Evolutionary conservation across 1,140 invertebrate genomes (phyloP).

Genomic region (Drosophila athabasca): DNA sequence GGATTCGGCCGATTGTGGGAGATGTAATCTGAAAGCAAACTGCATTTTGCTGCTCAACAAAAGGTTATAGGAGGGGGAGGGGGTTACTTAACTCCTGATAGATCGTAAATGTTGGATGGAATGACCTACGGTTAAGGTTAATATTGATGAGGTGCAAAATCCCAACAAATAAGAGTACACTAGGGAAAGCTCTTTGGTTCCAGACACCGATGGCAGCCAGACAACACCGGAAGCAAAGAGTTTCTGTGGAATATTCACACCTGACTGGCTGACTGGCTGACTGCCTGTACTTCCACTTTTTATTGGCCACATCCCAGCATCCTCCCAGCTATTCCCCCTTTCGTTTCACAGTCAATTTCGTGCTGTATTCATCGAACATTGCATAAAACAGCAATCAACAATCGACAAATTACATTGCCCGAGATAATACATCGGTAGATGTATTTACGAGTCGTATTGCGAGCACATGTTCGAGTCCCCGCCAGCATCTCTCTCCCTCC

Average conservation of each 20-base stretch:
- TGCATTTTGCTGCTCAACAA: too few species aligned
- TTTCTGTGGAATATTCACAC: not conserved
- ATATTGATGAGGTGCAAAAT: too few species aligned
- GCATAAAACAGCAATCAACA: conserved; percentile 59
- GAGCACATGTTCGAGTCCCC: conserved; percentile 65
- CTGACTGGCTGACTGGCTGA: not conserved
- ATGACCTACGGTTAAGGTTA: not conserved
- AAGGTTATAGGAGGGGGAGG: too few species aligned
- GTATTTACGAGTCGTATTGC: not conserved
- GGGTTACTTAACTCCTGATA: conserved; percentile 10
- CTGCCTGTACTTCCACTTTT: not conserved
- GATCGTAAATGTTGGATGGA: not conserved
- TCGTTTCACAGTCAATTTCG: conserved; percentile 20
- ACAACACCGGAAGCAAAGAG: too few species aligned
- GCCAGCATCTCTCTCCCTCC: conserved; percentile 21
- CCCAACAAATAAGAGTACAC: too few species aligned
- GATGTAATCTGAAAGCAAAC: conserved; percentile 48
- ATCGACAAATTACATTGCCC: conserved; percentile 59
- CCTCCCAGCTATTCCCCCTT: not conserved
- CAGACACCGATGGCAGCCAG: too few species aligned
- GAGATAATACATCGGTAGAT: conserved; percentile 7
- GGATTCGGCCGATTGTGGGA: conserved; percentile 1
- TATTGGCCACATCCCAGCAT: too few species aligned
- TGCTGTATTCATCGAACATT: conserved; percentile 40
- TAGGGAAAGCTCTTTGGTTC: too few species aligned